These are phyloP conservation scores for Caenorhabditis auriculariae DNA, from an alignment of 2,888 invertebrate species.

Conservation along the genomic window DNA sequence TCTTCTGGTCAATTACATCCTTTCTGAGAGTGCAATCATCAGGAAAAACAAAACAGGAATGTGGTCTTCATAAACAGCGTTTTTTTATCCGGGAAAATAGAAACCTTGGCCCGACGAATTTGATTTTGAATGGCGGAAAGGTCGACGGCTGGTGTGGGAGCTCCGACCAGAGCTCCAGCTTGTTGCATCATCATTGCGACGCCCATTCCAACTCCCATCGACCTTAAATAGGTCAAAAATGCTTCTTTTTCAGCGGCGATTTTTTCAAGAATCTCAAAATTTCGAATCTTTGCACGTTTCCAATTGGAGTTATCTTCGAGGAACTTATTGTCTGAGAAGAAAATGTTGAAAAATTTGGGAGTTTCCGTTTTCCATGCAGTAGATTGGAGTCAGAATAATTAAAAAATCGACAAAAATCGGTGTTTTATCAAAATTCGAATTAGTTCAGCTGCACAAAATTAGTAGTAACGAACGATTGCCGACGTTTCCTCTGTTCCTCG, in stretches of 20 bases:
- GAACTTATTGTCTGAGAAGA: background rate
- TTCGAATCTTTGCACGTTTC: too few species aligned
- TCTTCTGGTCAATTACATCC: too few species aligned
- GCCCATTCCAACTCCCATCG: conserved; percentile 60
- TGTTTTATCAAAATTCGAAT: background rate
- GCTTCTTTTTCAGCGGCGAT: background rate
- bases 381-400: background rate
- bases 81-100: too few species aligned
- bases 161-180: conserved; percentile 52
- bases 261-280: background rate
- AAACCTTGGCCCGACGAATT: conserved; percentile 56
- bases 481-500: conserved; percentile 35
- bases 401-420: background rate
- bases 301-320: background rate
- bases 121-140: conserved; percentile 44
- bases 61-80: too few species aligned
- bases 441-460: background rate
- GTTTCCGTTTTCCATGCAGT: background rate
- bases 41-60: conserved; percentile 2
- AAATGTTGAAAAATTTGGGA: background rate
- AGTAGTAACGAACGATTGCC: conserved; percentile 42
- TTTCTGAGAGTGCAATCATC: background rate
- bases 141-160: conserved; percentile 35
- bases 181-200: conserved; percentile 62
- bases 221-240: conserved; percentile 22